A percentile compares a stretch with the other conserved stretches of the same genome.
These are phyloP conservation scores for Camelus dromedarius DNA, from an alignment of 2,113 vertebrate genomes.

Conservation along the genomic window DNA sequence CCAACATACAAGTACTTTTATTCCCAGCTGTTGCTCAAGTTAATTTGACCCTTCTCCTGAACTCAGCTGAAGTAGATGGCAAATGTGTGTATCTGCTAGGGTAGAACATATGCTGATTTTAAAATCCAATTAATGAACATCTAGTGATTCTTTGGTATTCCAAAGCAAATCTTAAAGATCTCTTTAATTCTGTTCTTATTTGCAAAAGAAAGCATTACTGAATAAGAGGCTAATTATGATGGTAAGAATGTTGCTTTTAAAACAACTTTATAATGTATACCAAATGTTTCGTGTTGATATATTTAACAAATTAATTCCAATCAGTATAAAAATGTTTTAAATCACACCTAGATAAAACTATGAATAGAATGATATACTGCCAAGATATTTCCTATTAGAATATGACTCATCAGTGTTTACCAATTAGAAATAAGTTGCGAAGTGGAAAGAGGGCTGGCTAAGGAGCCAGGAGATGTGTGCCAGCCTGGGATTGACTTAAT, in stretches of 20 bases:
- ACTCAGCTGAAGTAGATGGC: slow-evolving; percentile 24
- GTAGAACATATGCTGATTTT: slow-evolving; percentile 37
- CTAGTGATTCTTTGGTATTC: slow-evolving; percentile 29
- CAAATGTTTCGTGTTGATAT: neutral
- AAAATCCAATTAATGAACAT: slow-evolving; percentile 46
- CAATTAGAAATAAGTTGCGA: neutral
- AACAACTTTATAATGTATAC: slow-evolving; percentile 38
- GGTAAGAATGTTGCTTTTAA: slow-evolving; percentile 3
- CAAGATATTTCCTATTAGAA: slow-evolving; percentile 5
- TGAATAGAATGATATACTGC: neutral
- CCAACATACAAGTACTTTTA: slow-evolving; percentile 63
- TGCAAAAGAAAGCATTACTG: slow-evolving; percentile 50
- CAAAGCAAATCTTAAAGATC: slow-evolving; percentile 57
- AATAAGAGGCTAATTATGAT: slow-evolving; percentile 24
- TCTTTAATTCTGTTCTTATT: slow-evolving; percentile 48
- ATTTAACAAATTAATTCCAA: slow-evolving; percentile 46
- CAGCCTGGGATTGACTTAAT: neutral
- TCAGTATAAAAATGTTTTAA: slow-evolving; percentile 44
- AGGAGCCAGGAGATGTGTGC: neutral
- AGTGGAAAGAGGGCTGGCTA: neutral
- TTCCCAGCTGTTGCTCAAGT: slow-evolving; percentile 70
- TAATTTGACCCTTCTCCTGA: slow-evolving; percentile 69
- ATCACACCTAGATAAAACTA: neutral
- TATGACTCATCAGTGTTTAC: neutral
- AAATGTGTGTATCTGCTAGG: slow-evolving; percentile 42